These are phyloP conservation scores for Listronotus oregonensis DNA, from an alignment of 1,140 invertebrate genomes.

Conservation along the genomic window DNA sequence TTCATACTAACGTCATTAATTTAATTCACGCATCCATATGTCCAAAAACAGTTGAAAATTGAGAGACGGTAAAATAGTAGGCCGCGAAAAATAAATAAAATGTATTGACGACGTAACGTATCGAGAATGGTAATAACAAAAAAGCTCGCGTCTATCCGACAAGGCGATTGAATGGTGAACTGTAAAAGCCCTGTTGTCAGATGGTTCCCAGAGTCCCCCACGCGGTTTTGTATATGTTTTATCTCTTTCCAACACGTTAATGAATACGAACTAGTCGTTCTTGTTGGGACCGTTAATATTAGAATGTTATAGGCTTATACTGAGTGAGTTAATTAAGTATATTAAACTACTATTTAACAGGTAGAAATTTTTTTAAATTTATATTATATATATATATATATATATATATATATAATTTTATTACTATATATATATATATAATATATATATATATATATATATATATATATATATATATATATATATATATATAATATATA, in stretches of 20 bases:
- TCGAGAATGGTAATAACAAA: conserved; percentile 18
- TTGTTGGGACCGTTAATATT: conserved; percentile 8
- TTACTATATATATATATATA: too few species aligned
- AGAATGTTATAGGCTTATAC: conserved; percentile 7
- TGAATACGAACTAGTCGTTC: neutral
- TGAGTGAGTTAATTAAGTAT: neutral
- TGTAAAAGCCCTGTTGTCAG: conserved; percentile 28
- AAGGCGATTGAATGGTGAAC: conserved; percentile 25
- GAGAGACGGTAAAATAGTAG: neutral
- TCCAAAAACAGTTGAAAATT: too few species aligned
- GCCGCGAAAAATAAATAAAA: neutral
- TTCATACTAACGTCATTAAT: too few species aligned
- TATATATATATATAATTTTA: too few species aligned
- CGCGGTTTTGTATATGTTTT: conserved; percentile 22
- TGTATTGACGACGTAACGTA: conserved; percentile 15
- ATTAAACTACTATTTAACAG: too few species aligned
- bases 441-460: too few species aligned
- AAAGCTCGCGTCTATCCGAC: conserved; percentile 16
- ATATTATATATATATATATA: too few species aligned
- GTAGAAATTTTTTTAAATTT: too few species aligned
- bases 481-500: too few species aligned
- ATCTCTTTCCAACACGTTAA: conserved; percentile 6
- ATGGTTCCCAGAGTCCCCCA: conserved; percentile 20
- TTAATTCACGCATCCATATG: too few species aligned
- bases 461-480: too few species aligned